Percentiles rank a stretch among this genome's conserved stretches.
phyloP scores from a whole-genome alignment of 1,140 invertebrate species.

The Glossosoma conforme region DNA sequence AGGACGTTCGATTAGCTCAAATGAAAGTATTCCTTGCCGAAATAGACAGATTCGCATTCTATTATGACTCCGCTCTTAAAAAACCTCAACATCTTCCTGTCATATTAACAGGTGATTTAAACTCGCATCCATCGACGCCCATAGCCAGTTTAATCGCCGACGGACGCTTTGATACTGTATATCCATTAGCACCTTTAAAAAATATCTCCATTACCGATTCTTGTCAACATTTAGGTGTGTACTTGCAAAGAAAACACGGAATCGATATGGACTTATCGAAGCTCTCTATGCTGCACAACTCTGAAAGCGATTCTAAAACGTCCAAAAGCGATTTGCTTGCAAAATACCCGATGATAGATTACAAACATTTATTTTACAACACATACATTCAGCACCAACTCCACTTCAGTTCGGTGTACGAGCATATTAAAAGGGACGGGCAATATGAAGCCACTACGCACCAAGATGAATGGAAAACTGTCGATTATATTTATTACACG shows the following conservation, averaged over 20 bases:
- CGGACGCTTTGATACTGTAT: constrained; percentile 47
- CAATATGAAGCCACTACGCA: constrained; percentile 61
- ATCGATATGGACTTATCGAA: constrained; percentile 23
- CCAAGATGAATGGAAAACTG: constrained; percentile 71
- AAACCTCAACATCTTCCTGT: constrained; percentile 61
- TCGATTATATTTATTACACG: constrained; percentile 78
- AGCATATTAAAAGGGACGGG: constrained; percentile 40
- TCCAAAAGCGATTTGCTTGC: constrained; percentile 14
- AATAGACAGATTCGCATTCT: constrained; percentile 72
- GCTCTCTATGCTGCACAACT: constrained; percentile 33
- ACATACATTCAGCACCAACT: constrained; percentile 52
- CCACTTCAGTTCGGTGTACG: constrained; percentile 53
- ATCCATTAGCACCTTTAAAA: constrained; percentile 23
- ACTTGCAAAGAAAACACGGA: constrained; percentile 32
- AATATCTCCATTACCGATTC: constrained; percentile 56
- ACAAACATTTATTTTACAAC: constrained; percentile 41
- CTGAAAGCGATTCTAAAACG: constrained; percentile 21
- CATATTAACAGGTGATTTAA: constrained; percentile 87
- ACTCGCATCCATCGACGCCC: constrained; percentile 65
- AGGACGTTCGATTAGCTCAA: constrained; percentile 87
- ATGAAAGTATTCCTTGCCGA: constrained; percentile 73
- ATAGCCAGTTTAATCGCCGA: constrained; percentile 67
- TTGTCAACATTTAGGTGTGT: constrained; percentile 59
- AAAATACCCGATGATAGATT: constrained; percentile 2
- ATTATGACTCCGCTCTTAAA: constrained; percentile 38